phyloP scores from a whole-genome alignment of 2,113 vertebrate species.

The Lycaon pictus region DNA sequence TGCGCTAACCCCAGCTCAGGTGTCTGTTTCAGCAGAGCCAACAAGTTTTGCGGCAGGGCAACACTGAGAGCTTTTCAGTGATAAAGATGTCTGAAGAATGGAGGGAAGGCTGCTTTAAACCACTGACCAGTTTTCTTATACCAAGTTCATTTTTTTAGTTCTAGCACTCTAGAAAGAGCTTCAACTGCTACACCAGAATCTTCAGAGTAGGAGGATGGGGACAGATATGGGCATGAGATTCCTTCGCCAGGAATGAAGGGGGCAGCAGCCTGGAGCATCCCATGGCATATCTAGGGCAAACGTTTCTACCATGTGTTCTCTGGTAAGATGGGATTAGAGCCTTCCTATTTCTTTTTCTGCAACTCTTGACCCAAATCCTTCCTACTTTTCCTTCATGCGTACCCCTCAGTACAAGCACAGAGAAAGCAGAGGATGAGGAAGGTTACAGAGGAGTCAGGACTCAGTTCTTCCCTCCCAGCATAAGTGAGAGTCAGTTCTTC shows the following conservation, averaged over 20 bases:
- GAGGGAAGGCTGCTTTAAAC: not conserved
- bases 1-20: not conserved
- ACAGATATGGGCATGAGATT: not conserved
- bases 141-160: not conserved
- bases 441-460: too few relatives aligned
- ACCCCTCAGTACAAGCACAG: not conserved
- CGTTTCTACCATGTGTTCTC: not conserved
- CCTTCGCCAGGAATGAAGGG: not conserved
- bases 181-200: not conserved
- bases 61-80: not conserved
- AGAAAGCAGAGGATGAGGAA: not conserved
- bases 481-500: not conserved
- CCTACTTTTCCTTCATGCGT: not conserved
- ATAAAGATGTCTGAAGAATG: not conserved
- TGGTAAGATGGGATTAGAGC: not conserved
- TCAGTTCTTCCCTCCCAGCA: not conserved
- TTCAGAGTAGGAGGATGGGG: not conserved
- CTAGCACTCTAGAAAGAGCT: not conserved
- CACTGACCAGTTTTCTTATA: not conserved
- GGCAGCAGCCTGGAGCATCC: not conserved
- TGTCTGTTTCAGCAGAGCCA: not conserved
- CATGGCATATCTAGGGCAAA: not conserved
- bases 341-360: not conserved
- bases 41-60: fast-evolving
- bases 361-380: not conserved